Base-by-base conservation (phyloP, 2,797 vertebrate genomes). In the Myiotriccus ornatus region DNA sequence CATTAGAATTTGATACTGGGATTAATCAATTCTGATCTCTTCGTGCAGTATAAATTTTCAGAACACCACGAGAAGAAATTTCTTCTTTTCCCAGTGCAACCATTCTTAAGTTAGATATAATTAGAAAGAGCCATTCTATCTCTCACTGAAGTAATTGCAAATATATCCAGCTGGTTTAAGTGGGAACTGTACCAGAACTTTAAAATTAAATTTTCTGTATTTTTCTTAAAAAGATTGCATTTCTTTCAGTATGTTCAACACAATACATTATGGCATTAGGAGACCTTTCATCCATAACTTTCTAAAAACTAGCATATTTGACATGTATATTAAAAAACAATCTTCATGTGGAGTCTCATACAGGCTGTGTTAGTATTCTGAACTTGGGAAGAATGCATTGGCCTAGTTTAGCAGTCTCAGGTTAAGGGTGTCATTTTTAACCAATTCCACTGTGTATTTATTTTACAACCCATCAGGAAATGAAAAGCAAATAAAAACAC, bases 11-110 rank as follows among this genome's bases (percentile, higher is more conserved):
- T 84, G 62, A 70, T 78, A 73, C 21, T 0, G 2, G 55, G 65
- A 90, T 93, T 87, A 92, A 94, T 96, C 67, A 88, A 24, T 94
- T 86, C 64, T 69, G 47, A 41, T 93, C 59, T 81, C 89, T 70
- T 88, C 63, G 19, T 67, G 32, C 23, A 86, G 55, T 44, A 62
- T 35, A 92, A 87, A 89, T 84, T 92, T 91, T 84, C 68, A 84
- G 65, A 94, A 81, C 53, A 79, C 43, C 12, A 25, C 17, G 57
- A 92, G 39, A 89, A 89, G 62, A 95, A 93, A 90, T 78, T 69
- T 89, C 47, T 78, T 80, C 49, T 95, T 89, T 84, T 91, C 94
- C 87, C 87, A 91, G n/a, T 63, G 22, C 55, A 86, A 64, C 69
- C 52, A 76, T 86, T 92, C 67, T 75, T 34, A 81, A 52, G 44